Conservation (phyloP, 2,113 vertebrate genomes). For the Piaya cayana region DNA sequence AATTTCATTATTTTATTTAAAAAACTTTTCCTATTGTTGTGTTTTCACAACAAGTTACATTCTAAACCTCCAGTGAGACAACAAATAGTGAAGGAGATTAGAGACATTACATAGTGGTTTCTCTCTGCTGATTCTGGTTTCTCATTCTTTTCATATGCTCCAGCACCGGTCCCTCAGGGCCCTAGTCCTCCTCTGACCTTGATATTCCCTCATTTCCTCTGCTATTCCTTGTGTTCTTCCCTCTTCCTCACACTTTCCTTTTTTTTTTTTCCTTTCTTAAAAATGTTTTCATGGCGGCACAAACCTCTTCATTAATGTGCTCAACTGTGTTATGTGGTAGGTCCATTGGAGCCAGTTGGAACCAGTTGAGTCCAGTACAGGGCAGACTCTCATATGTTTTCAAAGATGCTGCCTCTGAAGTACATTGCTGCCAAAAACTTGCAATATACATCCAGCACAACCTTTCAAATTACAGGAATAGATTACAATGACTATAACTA, state of each 20-base stretch:
- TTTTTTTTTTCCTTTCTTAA: neutral
- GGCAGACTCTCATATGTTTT: neutral
- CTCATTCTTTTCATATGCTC: neutral
- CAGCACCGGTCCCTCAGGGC: neutral
- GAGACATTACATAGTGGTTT: neutral
- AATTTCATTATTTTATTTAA: neutral
- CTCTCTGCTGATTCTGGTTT: neutral
- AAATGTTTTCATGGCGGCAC: neutral
- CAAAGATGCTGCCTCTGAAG: neutral
- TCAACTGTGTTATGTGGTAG: neutral
- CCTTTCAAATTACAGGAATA: neutral
- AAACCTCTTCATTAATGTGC: neutral
- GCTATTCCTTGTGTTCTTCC: neutral
- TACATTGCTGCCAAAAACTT: neutral
- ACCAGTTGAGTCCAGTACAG: neutral
- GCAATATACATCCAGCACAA: neutral
- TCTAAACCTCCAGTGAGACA: neutral
- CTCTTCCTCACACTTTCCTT: neutral
- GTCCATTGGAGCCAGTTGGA: rapidly evolving
- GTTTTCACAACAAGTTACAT: neutral
- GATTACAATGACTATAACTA: neutral
- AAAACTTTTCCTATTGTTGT: neutral
- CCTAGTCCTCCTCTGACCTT: neutral
- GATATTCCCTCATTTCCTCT: neutral
- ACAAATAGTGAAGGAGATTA: neutral